These are phyloP conservation scores for Pteronura brasiliensis DNA, from an alignment of 2,113 vertebrate species.

Conservation along the genomic window DNA sequence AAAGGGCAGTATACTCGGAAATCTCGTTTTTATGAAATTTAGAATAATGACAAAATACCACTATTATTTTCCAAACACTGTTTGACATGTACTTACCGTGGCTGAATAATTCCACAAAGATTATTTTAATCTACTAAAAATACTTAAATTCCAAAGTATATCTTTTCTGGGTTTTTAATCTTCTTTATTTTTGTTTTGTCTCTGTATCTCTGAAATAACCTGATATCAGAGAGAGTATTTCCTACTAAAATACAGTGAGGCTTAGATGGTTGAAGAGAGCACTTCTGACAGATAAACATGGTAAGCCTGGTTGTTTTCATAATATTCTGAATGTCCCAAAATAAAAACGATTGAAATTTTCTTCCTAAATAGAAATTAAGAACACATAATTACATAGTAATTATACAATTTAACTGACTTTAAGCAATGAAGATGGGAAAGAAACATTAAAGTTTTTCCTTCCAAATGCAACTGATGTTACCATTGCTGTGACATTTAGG, in stretches of 20 bases:
- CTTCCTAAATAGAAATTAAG: conserved; percentile 43
- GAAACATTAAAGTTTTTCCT: neutral
- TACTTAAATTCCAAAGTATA: neutral
- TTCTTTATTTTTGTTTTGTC: conserved; percentile 54
- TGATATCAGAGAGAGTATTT: conserved; percentile 6
- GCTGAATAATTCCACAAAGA: neutral
- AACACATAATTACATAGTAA: conserved; percentile 21
- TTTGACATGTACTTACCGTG: neutral
- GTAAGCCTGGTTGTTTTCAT: conserved; percentile 54
- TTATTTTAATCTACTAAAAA: conserved; percentile 1
- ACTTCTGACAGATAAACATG: conserved; percentile 56
- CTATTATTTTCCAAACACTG: neutral
- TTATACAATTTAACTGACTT: conserved; percentile 35
- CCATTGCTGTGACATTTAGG: neutral
- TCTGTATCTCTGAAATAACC: conserved; percentile 61
- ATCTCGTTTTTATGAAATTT: neutral
- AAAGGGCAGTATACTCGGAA: neutral
- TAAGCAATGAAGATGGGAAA: conserved; percentile 22
- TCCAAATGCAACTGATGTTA: neutral
- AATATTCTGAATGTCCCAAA: conserved; percentile 61
- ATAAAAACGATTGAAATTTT: conserved; percentile 59
- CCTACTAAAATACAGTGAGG: conserved; percentile 56
- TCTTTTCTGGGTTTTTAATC: neutral
- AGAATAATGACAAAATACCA: neutral
- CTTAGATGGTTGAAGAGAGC: conserved; percentile 55